Evolutionary conservation across 2,113 vertebrate genomes (phyloP).

Genomic region (Eulemur macaco): DNA sequence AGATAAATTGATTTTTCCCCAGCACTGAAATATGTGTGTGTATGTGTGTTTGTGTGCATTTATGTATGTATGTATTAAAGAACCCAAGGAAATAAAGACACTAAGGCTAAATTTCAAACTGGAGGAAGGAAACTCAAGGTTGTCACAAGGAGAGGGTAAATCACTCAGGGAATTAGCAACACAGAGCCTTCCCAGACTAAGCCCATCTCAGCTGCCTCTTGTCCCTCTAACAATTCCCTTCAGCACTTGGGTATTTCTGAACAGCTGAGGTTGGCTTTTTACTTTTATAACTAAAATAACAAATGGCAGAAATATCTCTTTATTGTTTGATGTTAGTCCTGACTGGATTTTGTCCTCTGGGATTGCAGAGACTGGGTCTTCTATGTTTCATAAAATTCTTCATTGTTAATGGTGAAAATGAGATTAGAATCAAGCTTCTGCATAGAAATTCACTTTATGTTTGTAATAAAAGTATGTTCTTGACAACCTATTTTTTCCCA

Average conservation of each 20-base stretch:
- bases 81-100: background rate
- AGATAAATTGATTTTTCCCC: background rate
- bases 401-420: background rate
- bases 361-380: background rate
- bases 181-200: background rate
- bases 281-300: slow-evolving; percentile 31
- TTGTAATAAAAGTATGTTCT: background rate
- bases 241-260: background rate
- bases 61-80: background rate
- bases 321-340: background rate
- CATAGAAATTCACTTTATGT: background rate
- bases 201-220: background rate
- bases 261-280: slow-evolving; percentile 58
- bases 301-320: slow-evolving; percentile 32
- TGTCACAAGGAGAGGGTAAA: background rate
- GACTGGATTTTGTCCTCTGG: background rate
- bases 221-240: slow-evolving; percentile 20
- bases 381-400: background rate
- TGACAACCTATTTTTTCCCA: background rate
- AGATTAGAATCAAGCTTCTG: background rate
- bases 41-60: background rate
- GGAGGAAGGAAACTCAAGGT: slow-evolving; percentile 91
- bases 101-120: slow-evolving; percentile 60
- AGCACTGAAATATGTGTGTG: background rate
- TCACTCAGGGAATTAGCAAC: background rate